Base-by-base conservation (phyloP, 2,797 vertebrate species). In the Pipistrellus pygmaeus region DNA sequence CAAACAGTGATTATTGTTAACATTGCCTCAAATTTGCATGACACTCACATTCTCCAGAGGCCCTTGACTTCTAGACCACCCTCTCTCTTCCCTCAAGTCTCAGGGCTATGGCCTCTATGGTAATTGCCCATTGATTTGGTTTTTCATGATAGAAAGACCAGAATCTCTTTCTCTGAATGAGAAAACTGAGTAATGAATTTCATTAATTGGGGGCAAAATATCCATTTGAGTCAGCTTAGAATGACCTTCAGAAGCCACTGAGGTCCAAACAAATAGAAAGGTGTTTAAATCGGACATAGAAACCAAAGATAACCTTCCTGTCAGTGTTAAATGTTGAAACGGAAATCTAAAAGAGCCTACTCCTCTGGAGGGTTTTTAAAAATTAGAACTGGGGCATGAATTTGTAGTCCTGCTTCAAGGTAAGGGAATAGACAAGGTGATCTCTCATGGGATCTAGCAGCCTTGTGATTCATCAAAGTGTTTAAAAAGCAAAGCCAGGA, bases 381-480 rank as follows among this genome's bases (percentile, higher is more conserved):
- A 94, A 76, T 94, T 95, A 95, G 64, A 94, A 88, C 38, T 68
- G 21, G 85, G 69, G 17, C 85, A 77, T 71, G 62, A 57, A 80
- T 95, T 69, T 95, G 21, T 41, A 83, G 78, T 73, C 41, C 68
- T 83, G 73, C 87, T 94, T 93, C 92, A 88, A 85, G 77, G 62
- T 44, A 88, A 95, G 14, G 44, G 38, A 89, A 88, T 5, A 91
- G 64, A 84, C 60, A 93, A 88, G 89, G 90, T 84, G 71, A 94
- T 97, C 91, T 93, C 94, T 92, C 27, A 0, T 83, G 78, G 80
- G 73, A 90, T 95, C 85, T 41, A 73, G 27, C 62, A 78, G 77
- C 21, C 48, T 66, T 86, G 88, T 85, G 82, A 95, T 95, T 96
- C 69, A 96, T 94, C 96, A 95, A 85, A 90, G 53, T 86, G 60